A percentile compares a stretch with the other conserved stretches of the same genome.
Evolutionary conservation across 53 echinoderm and acorn worm species (phyloP).

Genomic region (Temnopleurus reevesii): DNA sequence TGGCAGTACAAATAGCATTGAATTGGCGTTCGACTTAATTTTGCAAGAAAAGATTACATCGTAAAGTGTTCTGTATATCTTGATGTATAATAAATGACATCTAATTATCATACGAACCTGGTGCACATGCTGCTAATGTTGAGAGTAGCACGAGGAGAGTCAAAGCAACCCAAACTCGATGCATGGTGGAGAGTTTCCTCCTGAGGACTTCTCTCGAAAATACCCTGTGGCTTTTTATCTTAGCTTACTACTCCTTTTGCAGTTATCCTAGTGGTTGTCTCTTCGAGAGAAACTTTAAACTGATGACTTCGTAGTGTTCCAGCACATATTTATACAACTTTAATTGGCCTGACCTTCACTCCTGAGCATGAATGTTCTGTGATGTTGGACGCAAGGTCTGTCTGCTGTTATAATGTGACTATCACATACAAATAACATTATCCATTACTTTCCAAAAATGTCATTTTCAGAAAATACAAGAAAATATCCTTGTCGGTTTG

Average conservation of each 20-base stretch:
- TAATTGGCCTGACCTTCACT: neutral
- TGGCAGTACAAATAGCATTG: no score
- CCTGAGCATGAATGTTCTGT: neutral
- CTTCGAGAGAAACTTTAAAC: neutral
- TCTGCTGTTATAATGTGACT: neutral
- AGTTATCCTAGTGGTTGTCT: neutral
- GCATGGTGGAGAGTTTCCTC: neutral
- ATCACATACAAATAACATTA: no score
- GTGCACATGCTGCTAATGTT: conserved; percentile 12
- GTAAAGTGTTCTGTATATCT: no score
- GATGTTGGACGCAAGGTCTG: neutral
- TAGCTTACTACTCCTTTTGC: neutral
- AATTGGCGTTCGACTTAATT: no score
- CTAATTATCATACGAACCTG: neutral
- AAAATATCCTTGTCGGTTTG: neutral
- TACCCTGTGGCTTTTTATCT: neutral
- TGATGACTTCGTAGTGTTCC: neutral
- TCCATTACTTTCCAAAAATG: neutral
- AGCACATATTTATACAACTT: conserved; percentile 1
- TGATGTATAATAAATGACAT: no score
- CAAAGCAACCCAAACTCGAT: neutral
- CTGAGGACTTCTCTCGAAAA: neutral
- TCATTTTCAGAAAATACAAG: neutral
- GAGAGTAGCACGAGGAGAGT: neutral
- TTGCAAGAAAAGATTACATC: no score